Base-by-base conservation (phyloP, 2,797 vertebrate species). In the Taeniopygia guttata region DNA sequence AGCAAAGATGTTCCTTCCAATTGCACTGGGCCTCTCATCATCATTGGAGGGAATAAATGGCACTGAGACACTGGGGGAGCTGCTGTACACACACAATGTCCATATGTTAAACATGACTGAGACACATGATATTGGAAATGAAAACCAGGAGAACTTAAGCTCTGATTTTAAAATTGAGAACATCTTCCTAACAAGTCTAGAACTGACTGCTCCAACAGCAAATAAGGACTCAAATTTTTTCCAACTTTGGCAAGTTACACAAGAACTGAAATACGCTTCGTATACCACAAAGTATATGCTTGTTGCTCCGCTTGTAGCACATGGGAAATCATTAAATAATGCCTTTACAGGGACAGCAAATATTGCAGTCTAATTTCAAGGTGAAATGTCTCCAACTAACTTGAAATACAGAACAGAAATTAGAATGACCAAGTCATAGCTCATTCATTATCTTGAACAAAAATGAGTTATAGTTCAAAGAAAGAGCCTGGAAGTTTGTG, bases 51-150 rank as follows among this genome's bases (percentile, higher is more conserved):
- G 36, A 4, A 59, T 48, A n/a, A 59, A 32, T 12, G 21, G 11
- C 12, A 14, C 30, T 25, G 60, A 55, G 25, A 40, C 3, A 25
- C 5, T 1, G 0, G 1, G 1, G 1, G 17, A 55, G 32, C n/a
- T 45, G 48, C 60, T 78, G 34, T 12, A 25, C 14, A 67, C 17
- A 46, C 13, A 21, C 16, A 13, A 48, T 9, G 13, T n/a, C 34
- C 22, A 3, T 32, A 13, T 12, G 16, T n/a, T 58, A 70, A 77
- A 62, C 4, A 7, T 16, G 9, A 40, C 27, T 27, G 9, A 60
- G 29, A 66, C 2, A 7, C 4, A 0, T 5, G 36, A 23, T 15
- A 26, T 1, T 23, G 11, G 20, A 10, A 70, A 26, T 22, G 27
- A 9, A 69, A 75, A 32, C 11, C 7, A 46, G 17, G 9, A 4